Evolutionary conservation across 2,797 vertebrate species (phyloP).

Genomic region (Varecia variegata): DNA sequence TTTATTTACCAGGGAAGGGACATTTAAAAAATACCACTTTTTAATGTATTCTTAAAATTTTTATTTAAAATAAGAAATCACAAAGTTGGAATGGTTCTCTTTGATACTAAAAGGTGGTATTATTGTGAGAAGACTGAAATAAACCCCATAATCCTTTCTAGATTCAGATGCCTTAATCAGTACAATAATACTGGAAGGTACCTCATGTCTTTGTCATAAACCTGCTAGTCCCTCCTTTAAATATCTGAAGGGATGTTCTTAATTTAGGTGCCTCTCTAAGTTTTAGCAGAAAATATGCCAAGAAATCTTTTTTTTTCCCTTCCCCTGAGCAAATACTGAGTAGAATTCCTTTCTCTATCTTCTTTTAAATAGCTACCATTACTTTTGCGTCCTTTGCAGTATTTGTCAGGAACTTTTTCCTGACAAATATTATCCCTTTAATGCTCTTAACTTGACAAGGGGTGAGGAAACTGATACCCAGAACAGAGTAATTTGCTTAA

Average conservation of each 20-base stretch:
- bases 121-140: neutral
- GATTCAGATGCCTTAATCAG: neutral
- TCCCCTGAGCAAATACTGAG: neutral
- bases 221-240: neutral
- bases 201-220: neutral
- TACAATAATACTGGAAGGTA: neutral
- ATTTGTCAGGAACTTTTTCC: constrained; percentile 17
- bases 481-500: neutral
- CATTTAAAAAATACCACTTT: neutral
- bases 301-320: neutral
- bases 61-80: constrained; percentile 14
- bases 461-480: neutral
- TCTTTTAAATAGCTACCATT: neutral
- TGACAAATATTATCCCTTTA: constrained; percentile 25
- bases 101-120: constrained; percentile 7
- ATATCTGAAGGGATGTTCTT: neutral
- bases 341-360: neutral
- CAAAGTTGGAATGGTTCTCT: neutral
- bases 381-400: neutral
- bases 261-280: neutral
- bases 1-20: neutral
- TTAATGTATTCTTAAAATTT: neutral
- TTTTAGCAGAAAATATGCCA: constrained; percentile 30
- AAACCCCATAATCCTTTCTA: neutral
- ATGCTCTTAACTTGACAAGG: constrained; percentile 4